phyloP scores from a whole-genome alignment of 2,797 vertebrate species.

The Peromyscus eremicus region DNA sequence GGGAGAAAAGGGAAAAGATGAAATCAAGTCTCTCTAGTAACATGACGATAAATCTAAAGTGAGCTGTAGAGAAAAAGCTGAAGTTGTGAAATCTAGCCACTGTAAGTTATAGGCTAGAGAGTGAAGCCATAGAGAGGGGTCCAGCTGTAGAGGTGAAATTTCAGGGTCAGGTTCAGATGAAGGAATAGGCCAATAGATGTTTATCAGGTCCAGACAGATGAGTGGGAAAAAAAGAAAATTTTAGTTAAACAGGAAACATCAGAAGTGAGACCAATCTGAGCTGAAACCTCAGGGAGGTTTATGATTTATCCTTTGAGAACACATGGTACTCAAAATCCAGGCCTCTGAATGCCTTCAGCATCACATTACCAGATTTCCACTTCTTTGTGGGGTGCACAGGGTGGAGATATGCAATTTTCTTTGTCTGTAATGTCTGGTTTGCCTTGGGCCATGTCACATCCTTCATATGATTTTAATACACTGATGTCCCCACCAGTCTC shows the following conservation, averaged over 20 bases:
- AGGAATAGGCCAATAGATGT: background rate
- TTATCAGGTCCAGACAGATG: too few species aligned
- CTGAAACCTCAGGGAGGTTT: background rate
- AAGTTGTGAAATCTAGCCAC: too few species aligned
- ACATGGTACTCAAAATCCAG: background rate
- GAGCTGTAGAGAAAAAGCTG: too few species aligned
- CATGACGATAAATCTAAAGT: background rate
- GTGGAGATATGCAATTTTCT: background rate
- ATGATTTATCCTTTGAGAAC: background rate
- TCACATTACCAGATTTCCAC: too few species aligned
- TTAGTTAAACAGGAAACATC: background rate
- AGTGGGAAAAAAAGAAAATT: background rate
- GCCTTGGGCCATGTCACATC: background rate
- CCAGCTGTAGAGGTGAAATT: background rate
- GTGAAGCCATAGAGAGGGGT: background rate
- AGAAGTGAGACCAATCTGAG: background rate
- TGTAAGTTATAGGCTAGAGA: too few species aligned
- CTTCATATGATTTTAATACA: background rate
- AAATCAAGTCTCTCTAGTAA: background rate
- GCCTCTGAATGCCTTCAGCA: background rate
- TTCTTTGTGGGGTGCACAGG: background rate
- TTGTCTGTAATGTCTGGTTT: background rate
- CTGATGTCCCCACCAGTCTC: too few species aligned
- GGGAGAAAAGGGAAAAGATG: too few species aligned
- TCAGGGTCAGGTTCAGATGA: rapidly evolving